Evolutionary conservation across 2,888 invertebrate species (phyloP), one percentile per base, ranked within the genome.

Genomic region (Hipparchia semele): DNA sequence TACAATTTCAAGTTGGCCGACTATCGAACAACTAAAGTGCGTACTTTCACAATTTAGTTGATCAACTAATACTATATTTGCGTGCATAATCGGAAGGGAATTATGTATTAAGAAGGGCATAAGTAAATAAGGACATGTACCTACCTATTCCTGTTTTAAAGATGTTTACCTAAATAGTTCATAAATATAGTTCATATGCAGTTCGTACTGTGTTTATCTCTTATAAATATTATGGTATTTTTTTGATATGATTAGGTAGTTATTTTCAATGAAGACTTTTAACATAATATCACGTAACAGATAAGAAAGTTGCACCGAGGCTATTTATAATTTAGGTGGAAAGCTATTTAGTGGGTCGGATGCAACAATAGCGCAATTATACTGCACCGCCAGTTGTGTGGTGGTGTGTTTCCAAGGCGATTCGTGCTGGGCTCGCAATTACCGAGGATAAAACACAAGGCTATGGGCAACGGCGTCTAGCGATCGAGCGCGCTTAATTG

Each of bases 361-460:
- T 83, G 85, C 82, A 89, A 91, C 90, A 92, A 92, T 90, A 86
- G 88, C 79, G 90, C 90, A 92, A 92, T 92, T 91, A 91, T 89
- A 88, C 86, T 88, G 88, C 89, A 90, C 88, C 87, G 87, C 85
- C 61, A 53, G 86, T 84, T 85, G 82, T 72, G 87, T 87, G 86
- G 88, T 86, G 85, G 85, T 62, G 8, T 10, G 60, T 77, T 82
- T 83, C 77, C 83, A 82, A 83, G 87, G 87, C 83, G 84, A 85
- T 85, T 81, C 82, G 84, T 85, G 83, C 80, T 82, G 84, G 83
- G 82, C 81, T 81, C 82, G 87, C 91, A 92, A 93, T 92, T 94
- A 92, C 90, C 80, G 86, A 80, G 90, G 88, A 90, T 90, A 88
- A 85, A 89, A 88, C 86, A 90, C 89, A 89, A 89, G 88, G 90